phyloP scores from a whole-genome alignment of 1,140 invertebrate species.

The Lithobius niger region DNA sequence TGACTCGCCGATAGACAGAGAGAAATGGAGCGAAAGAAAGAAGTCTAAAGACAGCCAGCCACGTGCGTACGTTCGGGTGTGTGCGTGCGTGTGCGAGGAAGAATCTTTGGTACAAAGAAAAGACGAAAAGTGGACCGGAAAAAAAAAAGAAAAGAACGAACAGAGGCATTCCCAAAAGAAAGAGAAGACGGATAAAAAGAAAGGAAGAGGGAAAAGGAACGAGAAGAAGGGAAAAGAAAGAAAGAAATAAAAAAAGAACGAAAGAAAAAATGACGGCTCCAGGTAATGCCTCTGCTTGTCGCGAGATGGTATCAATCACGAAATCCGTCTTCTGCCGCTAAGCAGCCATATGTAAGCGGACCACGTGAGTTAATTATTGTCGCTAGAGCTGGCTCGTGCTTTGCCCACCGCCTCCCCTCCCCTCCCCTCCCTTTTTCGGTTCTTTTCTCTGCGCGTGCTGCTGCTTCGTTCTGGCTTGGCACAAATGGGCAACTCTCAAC shows the following conservation, averaged over 20 bases:
- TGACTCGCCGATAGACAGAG: no score
- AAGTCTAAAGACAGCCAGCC: no score
- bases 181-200: background rate
- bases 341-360: conserved; percentile 4
- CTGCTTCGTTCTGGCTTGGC: no score
- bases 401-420: background rate
- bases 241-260: background rate
- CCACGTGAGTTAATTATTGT: conserved; percentile 1
- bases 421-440: background rate
- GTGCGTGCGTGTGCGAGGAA: no score
- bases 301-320: conserved; percentile 2
- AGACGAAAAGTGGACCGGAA: background rate
- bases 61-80: no score
- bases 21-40: no score
- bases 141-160: no score
- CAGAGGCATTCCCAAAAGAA: no score
- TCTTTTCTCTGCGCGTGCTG: no score
- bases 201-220: background rate
- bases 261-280: background rate
- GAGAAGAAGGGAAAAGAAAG: background rate
- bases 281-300: conserved; percentile 1
- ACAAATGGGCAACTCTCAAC: no score
- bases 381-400: background rate
- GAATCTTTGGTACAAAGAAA: no score
- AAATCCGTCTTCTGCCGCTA: background rate